Conservation (phyloP, 2,113 vertebrate species). For the Verasper variegatus region DNA sequence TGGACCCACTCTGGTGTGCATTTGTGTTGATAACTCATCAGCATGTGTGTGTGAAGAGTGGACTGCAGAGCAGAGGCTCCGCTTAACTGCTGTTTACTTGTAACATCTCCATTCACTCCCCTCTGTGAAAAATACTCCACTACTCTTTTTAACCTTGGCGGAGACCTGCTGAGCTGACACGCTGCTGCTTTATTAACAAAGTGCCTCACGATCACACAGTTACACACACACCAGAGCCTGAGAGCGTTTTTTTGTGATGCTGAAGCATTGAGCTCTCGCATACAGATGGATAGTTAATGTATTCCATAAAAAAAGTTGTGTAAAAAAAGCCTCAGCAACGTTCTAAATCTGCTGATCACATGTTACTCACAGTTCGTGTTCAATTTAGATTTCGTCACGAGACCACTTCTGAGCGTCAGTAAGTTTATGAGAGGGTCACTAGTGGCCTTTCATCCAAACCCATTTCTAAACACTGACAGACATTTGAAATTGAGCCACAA, state of each 20-base stretch:
- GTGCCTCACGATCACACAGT: not conserved
- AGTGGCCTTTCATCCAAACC: no score
- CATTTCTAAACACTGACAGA: no score
- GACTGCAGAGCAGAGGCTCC: slow-evolving; percentile 15
- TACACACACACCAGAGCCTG: not conserved
- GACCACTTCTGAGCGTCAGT: no score
- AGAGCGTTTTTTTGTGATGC: not conserved
- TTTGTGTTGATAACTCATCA: slow-evolving; percentile 49
- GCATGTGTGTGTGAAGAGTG: slow-evolving; percentile 56
- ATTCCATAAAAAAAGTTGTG: not conserved
- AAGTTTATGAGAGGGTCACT: no score
- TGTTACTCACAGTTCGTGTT: no score
- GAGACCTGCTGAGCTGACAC: slow-evolving; percentile 29
- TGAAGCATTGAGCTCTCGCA: no score
- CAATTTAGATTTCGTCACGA: no score
- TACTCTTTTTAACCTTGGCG: slow-evolving; percentile 55
- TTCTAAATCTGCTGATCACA: not conserved
- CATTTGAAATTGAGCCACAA: no score
- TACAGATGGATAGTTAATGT: not conserved
- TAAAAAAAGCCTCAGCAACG: not conserved
- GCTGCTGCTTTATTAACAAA: slow-evolving; percentile 13
- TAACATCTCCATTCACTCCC: slow-evolving; percentile 60
- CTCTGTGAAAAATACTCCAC: slow-evolving; percentile 60
- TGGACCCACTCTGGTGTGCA: slow-evolving; percentile 2
- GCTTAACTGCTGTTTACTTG: slow-evolving; percentile 41